Evolutionary conservation across 2,888 invertebrate species (phyloP).

Genomic region (Trichopoda pennipes): DNA sequence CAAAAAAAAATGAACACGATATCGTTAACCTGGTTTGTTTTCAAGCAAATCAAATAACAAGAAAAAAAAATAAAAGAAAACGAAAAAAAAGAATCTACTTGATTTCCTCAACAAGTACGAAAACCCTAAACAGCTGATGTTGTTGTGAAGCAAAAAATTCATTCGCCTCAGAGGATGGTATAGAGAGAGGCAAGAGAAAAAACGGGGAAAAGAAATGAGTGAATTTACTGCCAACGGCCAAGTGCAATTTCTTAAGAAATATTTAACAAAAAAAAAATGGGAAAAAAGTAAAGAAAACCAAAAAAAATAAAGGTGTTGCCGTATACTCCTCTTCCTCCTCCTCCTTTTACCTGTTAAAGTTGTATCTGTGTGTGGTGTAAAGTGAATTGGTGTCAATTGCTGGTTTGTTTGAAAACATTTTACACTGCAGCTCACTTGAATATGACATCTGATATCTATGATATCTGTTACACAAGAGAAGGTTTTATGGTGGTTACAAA

Average conservation of each 20-base stretch:
- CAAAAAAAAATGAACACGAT: background rate
- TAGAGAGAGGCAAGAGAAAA: background rate
- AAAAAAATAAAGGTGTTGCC: conserved; percentile 24
- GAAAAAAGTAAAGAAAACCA: background rate
- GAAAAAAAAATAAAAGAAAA: no score
- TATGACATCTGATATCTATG: background rate
- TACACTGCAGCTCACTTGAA: background rate
- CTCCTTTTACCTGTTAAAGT: conserved; percentile 27
- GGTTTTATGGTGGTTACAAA: no score
- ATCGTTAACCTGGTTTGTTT: conserved; percentile 58
- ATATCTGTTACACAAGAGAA: no score
- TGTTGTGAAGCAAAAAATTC: background rate
- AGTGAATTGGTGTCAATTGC: conserved; percentile 52
- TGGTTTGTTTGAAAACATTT: background rate
- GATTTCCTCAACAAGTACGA: background rate
- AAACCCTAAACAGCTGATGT: background rate
- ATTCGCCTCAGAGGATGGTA: conserved; percentile 34
- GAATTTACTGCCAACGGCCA: conserved; percentile 57
- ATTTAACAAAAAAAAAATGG: background rate
- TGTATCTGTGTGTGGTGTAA: background rate
- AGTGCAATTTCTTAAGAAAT: conserved; percentile 57
- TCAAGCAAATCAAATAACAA: background rate
- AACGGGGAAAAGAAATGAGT: conserved; percentile 14
- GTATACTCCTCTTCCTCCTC: conserved; percentile 3
- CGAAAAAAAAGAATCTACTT: background rate